Base-by-base conservation (phyloP, 2,113 vertebrate genomes). In the Macrotis lagotis region DNA sequence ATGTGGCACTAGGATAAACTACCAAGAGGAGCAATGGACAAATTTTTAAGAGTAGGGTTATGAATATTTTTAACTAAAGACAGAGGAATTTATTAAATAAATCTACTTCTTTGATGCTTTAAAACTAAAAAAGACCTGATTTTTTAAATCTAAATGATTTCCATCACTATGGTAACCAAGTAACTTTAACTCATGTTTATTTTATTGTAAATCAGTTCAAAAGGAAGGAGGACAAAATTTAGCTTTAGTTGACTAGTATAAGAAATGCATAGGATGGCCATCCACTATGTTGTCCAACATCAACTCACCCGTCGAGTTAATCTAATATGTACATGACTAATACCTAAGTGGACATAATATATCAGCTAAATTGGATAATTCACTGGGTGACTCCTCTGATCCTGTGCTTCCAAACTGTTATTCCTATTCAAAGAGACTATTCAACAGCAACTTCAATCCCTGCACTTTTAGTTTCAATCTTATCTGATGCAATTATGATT, bases 121-220 rank as follows among this genome's bases (percentile, higher is more conserved):
- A 25, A 90, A 90, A 92, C 93, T 28, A 89, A 44, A 91, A 96
- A 94, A 0, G 94, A 55, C 19, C 25, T 3, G 92, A 90, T 50
- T 47, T 47, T 44, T 51, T 83, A 49, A 55, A 92, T n/a, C 66
- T 50, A 14, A 12, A 52, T 88, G 25, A 9, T 94, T 2, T 19
- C 25, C 25, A 88, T 31, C 74, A 88, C 83, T n/a, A 25, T 14
- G 1, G 0, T 37, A 0, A 48, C 14, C 19, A 91, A 92, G 22
- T n/a, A 8, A 12, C 22, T 37, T 88, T 51, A 51, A 48, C 55
- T 49, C 47, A 8, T 96, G 14, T 14, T 10, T 26, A n/a, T 89
- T 47, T 88, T 28, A 48, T 51, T 47, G 96, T 11, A 26, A 4
- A 96, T 3, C 66, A 94, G 52, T 14, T 90, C 48, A 92, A 48